Evolutionary conservation across 2,888 invertebrate genomes (phyloP).

Genomic region (Danaus chrysippus): DNA sequence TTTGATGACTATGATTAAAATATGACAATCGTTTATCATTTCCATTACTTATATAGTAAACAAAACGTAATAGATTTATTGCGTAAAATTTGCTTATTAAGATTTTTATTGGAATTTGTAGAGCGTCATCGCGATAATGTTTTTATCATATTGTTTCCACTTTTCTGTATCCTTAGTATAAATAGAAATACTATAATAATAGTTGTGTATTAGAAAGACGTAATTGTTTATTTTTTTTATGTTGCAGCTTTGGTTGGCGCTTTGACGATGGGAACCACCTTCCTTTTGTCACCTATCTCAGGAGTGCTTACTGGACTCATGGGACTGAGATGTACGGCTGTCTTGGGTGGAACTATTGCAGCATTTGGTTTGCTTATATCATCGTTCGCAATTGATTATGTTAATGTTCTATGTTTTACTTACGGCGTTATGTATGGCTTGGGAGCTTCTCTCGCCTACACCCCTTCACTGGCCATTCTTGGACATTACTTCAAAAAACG

Average conservation of each 20-base stretch:
- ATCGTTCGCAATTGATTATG: slow-evolving; percentile 84
- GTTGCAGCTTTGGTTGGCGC: slow-evolving; percentile 94
- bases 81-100: background rate
- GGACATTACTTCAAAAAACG: slow-evolving; percentile 94
- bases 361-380: slow-evolving; percentile 88
- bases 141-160: background rate
- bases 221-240: slow-evolving; percentile 35
- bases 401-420: slow-evolving; percentile 88
- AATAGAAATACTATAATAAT: background rate
- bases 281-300: slow-evolving; percentile 91
- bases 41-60: too few species aligned
- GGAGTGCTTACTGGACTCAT: slow-evolving; percentile 91
- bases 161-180: background rate
- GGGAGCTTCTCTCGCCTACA: slow-evolving; percentile 93
- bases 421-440: slow-evolving; percentile 94
- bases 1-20: too few species aligned
- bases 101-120: background rate
- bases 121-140: background rate
- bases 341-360: slow-evolving; percentile 89
- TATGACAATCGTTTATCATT: too few species aligned
- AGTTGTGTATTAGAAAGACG: background rate
- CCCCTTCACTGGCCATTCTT: slow-evolving; percentile 93
- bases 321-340: slow-evolving; percentile 90
- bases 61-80: too few species aligned
- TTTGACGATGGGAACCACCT: slow-evolving; percentile 92